Base-by-base conservation (phyloP, 2,888 invertebrate species). In the Antheraea assamensis region DNA sequence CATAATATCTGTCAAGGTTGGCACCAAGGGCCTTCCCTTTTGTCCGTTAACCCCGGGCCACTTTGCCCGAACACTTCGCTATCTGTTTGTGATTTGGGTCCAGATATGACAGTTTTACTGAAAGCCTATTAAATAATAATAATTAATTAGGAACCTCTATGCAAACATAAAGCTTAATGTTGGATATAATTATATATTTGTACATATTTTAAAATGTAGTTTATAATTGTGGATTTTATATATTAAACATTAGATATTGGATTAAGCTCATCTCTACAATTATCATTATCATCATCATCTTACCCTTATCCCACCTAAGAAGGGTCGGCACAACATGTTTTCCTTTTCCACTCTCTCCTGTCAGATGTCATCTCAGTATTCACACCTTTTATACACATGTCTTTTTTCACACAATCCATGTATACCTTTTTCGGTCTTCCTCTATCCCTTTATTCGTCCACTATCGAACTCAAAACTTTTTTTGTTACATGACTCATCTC, bases 31-130 rank as follows among this genome's bases (percentile, higher is more conserved):
- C 61, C 68, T 64, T 42, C 74, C 58, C 72, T 74, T 72, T 72
- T 74, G 73, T 75, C 61, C 75, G 61, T 3, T 75, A 75, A 74
- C 70, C 55, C 74, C 70, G 73, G 47, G 75, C 71, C 78, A 78
- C 75, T 78, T 75, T 76, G 74, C 52, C 30, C 47, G 74, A 68
- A 75, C 74, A 74, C 75, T 75, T 74, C 73, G 73, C 74, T 72
- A 74, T 76, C 77, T 80, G 80, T 77, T 77, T 77, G 76, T 80
- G 78, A 80, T 79, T 77, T 77, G 78, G 80, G 80, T 80, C 77
- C 72, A 75, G 72, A 74, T 72, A 73, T 74, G 76, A 78, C 78
- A 75, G 76, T 75, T 78, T 76, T 30, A 70, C 73, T 72, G 75
- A 66, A 71, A 55, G 24, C 49, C 74, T 42, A 74, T 74, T 74